Percentiles rank a stretch among this genome's conserved stretches.
These are phyloP conservation scores for Callopanchax toddi DNA, from an alignment of 2,113 vertebrate species.

Conservation along the genomic window DNA sequence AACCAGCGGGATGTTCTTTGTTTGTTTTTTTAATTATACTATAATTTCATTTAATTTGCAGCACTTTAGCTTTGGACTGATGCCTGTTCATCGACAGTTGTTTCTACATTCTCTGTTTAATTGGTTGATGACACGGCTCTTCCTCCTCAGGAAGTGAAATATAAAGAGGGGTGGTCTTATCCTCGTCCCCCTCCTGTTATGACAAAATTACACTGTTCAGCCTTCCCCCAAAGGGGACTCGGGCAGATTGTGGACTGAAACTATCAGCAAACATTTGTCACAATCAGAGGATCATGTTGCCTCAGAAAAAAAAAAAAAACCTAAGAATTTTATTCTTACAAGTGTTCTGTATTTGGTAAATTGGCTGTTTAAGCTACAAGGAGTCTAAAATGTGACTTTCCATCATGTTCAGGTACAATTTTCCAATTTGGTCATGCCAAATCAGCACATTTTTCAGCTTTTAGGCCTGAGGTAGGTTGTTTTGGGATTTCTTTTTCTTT, in stretches of 20 bases:
- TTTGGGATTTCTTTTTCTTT: conserved; percentile 10
- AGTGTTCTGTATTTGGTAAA: conserved; percentile 41
- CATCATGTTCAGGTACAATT: conserved; percentile 42
- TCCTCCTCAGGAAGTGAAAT: conserved; percentile 67
- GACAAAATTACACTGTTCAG: conserved; percentile 47
- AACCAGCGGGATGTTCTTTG: conserved; percentile 57
- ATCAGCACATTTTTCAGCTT: conserved; percentile 20
- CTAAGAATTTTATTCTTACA: conserved; percentile 32
- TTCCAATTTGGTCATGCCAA: conserved; percentile 58
- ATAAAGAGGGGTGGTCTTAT: conserved; percentile 36
- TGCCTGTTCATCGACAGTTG: conserved; percentile 51
- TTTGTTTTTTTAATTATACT: conserved; percentile 52
- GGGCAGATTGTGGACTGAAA: conserved; percentile 55
- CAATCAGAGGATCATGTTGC: conserved; percentile 52
- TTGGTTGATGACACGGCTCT: conserved; percentile 51
- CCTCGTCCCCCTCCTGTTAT: conserved; percentile 36
- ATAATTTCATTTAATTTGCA: conserved; percentile 73
- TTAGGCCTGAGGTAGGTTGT: conserved; percentile 24
- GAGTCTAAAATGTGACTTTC: conserved; percentile 45
- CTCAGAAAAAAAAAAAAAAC: conserved; percentile 55
- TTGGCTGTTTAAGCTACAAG: conserved; percentile 33
- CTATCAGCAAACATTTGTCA: conserved; percentile 64
- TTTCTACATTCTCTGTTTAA: conserved; percentile 61
- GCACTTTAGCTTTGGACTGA: conserved; percentile 78
- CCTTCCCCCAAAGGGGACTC: conserved; percentile 38